Conservation (phyloP, 2,888 invertebrate genomes). For the Pterostichus madidus region DNA sequence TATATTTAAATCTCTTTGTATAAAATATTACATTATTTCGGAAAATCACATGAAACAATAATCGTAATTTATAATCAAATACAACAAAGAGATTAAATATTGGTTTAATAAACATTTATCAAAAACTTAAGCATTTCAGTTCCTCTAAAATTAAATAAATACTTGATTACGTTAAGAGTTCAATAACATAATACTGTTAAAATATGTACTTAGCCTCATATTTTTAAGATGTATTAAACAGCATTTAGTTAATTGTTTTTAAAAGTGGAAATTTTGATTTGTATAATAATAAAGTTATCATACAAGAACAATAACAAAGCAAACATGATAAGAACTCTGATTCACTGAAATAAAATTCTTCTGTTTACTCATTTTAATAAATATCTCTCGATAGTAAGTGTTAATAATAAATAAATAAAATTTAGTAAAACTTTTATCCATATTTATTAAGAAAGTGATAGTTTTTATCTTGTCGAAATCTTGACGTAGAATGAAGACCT, state of each 20-base stretch:
- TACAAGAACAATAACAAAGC: constrained; percentile 42
- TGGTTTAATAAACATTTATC: neutral
- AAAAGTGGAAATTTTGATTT: constrained; percentile 13
- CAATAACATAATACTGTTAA: constrained; percentile 23
- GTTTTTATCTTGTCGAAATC: neutral
- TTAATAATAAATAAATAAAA: constrained; percentile 11
- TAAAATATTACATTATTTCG: neutral
- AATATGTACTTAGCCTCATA: constrained; percentile 43
- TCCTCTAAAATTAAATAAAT: constrained; percentile 22
- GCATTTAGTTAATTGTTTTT: constrained; percentile 15
- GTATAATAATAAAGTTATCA: constrained; percentile 25
- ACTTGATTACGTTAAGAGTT: constrained; percentile 36
- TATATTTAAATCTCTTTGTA: constrained; percentile 7
- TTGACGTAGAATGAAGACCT: constrained; percentile 44
- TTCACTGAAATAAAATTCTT: constrained; percentile 34
- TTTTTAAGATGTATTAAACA: neutral
- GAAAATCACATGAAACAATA: neutral
- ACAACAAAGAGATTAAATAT: constrained; percentile 31
- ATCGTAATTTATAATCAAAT: constrained; percentile 3
- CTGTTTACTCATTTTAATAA: constrained; percentile 32
- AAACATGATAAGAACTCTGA: constrained; percentile 54
- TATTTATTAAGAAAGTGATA: constrained; percentile 11
- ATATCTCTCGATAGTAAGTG: constrained; percentile 4
- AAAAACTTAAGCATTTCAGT: constrained; percentile 3
- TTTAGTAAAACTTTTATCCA: neutral